Evolutionary conservation across 2,113 vertebrate species (phyloP).

Genomic region (Charina bottae): DNA sequence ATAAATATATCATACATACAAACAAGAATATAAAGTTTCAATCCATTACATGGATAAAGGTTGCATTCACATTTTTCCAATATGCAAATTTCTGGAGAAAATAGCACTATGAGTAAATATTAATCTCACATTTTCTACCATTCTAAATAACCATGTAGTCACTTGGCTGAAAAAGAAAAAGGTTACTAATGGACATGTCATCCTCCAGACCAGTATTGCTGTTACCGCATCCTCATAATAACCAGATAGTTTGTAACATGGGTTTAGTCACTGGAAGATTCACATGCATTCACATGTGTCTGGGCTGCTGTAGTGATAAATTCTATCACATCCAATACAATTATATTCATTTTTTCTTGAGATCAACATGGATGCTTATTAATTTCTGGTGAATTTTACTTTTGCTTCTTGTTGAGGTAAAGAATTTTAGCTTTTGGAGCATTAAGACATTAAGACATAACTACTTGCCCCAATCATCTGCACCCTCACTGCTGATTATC

Average conservation of each 20-base stretch:
- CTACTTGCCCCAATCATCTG: neutral
- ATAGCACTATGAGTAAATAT: neutral
- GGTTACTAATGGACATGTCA: neutral
- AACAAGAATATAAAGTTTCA: neutral
- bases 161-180: neutral
- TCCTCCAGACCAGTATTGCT: neutral
- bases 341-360: neutral
- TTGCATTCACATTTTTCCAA: neutral
- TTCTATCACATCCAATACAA: neutral
- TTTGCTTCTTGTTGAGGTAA: neutral
- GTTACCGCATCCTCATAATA: neutral
- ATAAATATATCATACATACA: neutral
- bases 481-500: neutral
- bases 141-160: neutral
- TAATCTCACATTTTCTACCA: neutral
- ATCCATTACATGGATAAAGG: neutral
- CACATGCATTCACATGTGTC: neutral
- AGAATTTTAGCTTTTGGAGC: constrained; percentile 13
- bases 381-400: rapidly evolving
- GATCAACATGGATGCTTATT: neutral
- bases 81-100: neutral
- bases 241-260: neutral
- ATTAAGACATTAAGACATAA: too few relatives aligned
- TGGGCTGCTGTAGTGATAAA: neutral
- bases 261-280: neutral